These are phyloP conservation scores for Perca fluviatilis DNA, from an alignment of 2,113 vertebrate species.

Conservation along the genomic window DNA sequence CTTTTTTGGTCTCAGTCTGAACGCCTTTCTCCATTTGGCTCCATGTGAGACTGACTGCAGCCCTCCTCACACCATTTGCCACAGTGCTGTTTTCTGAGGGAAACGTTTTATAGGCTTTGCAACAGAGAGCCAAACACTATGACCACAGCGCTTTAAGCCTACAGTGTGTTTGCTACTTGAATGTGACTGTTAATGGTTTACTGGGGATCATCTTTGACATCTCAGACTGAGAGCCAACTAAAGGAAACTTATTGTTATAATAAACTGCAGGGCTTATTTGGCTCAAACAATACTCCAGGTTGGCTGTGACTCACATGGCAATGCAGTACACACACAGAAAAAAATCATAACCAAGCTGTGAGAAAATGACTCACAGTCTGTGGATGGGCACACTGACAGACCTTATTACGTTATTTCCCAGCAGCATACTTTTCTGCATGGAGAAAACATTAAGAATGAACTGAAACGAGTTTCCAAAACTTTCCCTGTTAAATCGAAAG, in stretches of 20 bases:
- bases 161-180: not conserved
- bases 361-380: slow-evolving; percentile 70
- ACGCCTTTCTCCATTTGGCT: slow-evolving; percentile 60
- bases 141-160: slow-evolving; percentile 18
- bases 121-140: slow-evolving; percentile 37
- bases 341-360: slow-evolving; percentile 30
- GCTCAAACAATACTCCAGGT: slow-evolving; percentile 19
- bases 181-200: not conserved
- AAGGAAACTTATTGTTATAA: slow-evolving; percentile 10
- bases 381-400: slow-evolving; percentile 44
- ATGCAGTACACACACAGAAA: slow-evolving; percentile 6
- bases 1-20: slow-evolving; percentile 75
- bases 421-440: slow-evolving; percentile 44
- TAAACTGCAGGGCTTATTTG: slow-evolving; percentile 20
- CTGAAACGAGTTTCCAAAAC: slow-evolving; percentile 45
- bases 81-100: slow-evolving; percentile 53
- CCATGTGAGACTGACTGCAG: slow-evolving; percentile 46
- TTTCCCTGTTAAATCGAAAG: slow-evolving; percentile 27
- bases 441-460: slow-evolving; percentile 58
- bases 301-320: slow-evolving; percentile 39
- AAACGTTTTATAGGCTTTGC: slow-evolving; percentile 59
- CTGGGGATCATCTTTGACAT: not conserved
- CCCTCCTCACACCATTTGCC: slow-evolving; percentile 60
- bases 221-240: not conserved
- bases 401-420: slow-evolving; percentile 62